Evolutionary conservation across 1,140 invertebrate species (phyloP).

Genomic region (Caenorhabditis brenneri): DNA sequence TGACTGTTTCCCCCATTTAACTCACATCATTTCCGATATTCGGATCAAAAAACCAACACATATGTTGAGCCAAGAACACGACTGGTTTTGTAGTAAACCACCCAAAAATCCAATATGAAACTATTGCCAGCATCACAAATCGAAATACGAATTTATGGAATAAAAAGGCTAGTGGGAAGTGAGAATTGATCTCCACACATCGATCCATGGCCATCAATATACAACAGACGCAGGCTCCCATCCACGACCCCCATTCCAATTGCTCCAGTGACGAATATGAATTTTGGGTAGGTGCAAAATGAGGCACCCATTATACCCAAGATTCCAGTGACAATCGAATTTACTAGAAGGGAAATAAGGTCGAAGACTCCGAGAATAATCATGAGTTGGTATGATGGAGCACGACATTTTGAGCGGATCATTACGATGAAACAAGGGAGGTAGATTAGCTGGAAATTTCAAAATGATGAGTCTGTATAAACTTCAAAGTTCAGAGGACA

Average conservation of each 20-base stretch:
- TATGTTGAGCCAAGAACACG: neutral
- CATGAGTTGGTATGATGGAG: slow-evolving; percentile 16
- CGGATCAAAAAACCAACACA: slow-evolving; percentile 17
- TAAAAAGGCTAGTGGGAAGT: neutral
- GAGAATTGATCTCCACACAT: neutral
- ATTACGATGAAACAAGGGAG: slow-evolving; percentile 30
- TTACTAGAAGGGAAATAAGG: neutral
- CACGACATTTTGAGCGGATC: neutral
- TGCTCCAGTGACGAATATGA: neutral
- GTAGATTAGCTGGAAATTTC: slow-evolving; percentile 80
- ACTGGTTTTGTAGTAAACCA: slow-evolving; percentile 12
- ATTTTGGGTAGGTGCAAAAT: slow-evolving; percentile 13
- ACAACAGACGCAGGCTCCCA: slow-evolving; percentile 7
- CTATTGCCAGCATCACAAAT: neutral
- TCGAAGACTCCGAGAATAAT: slow-evolving; percentile 48
- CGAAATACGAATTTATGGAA: neutral
- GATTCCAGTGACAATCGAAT: slow-evolving; percentile 23
- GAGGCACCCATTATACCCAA: slow-evolving; percentile 40
- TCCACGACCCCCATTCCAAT: neutral
- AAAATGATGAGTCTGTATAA: too few species aligned
- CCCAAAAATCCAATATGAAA: neutral
- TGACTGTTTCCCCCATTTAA: neutral
- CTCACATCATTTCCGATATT: neutral
- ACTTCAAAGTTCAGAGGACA: too few species aligned
- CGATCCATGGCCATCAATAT: slow-evolving; percentile 26